Conservation (phyloP, 2,113 vertebrate genomes). For the Burhinus oedicnemus region DNA sequence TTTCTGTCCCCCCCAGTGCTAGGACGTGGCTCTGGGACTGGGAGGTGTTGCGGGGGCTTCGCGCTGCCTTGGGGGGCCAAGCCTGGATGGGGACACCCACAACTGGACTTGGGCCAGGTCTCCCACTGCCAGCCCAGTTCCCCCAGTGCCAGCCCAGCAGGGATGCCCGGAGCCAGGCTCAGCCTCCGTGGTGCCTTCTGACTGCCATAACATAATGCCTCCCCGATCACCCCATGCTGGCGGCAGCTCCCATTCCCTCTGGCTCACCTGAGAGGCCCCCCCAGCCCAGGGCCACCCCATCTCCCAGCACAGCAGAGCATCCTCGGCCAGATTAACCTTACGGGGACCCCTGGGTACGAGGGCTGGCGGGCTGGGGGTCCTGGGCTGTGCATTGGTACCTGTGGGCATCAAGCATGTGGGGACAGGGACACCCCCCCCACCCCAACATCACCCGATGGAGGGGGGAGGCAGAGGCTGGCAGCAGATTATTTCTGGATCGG, state of each 20-base stretch:
- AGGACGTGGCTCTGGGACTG: neutral
- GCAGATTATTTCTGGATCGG: neutral
- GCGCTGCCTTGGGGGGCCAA: fast-evolving
- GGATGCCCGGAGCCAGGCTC: neutral
- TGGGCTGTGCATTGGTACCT: neutral
- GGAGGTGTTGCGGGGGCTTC: neutral
- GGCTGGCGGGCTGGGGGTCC: neutral
- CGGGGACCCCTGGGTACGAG: fast-evolving
- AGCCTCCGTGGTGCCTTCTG: slow-evolving; percentile 55
- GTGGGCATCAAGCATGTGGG: neutral
- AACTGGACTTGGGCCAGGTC: fast-evolving
- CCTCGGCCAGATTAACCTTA: neutral
- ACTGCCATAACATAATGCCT: neutral
- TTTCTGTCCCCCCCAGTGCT: neutral
- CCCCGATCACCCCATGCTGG: fast-evolving
- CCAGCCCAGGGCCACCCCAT: neutral
- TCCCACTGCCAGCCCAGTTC: neutral
- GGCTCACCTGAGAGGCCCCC: fast-evolving
- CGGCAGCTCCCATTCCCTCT: neutral
- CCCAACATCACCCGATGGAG: fast-evolving
- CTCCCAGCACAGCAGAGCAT: neutral
- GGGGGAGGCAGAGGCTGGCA: neutral
- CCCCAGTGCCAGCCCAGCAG: neutral
- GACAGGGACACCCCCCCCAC: neutral
- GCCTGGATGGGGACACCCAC: neutral